Base-by-base conservation (phyloP, 2,113 vertebrate genomes). In the Malurus elegans region DNA sequence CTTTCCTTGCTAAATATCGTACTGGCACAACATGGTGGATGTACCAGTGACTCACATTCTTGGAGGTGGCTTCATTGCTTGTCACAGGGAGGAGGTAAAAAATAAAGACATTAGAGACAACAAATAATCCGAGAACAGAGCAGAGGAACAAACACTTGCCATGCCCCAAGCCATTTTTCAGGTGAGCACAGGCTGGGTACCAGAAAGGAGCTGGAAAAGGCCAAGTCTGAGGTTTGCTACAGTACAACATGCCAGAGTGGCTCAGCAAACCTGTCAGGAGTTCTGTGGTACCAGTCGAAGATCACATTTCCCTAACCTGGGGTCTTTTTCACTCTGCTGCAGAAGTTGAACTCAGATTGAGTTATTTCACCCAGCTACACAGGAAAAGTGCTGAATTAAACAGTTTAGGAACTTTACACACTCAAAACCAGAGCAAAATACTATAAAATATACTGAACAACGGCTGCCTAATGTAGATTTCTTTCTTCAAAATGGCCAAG, bases 331-430 rank as follows among this genome's bases (percentile, higher is more conserved):
- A 36, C 6, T 4, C 70, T 72, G 70, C 42, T n/a, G 86, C 14
- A 24, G 80, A 71, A 40, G 25, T 79, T 45, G 54, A 66, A 38
- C 74, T 62, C 90, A 54, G 36, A 53, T 71, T 32, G 97, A 96
- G 73, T 81, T 90, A 86, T 17, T 40, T 40, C 23, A 18, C 29
- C 8, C 32, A 92, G 21, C 82, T 58, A 45, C 1, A 7, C 53
- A 69, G 81, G 61, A 57, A 44, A 95, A 91, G 75, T 34, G 79
- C 93, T 86, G 95, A 95, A 92, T 93, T 90, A 54, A 96, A 95
- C 81, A 93, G 69, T 81, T 85, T 61, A 54, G 65, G 16, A 86
- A 69, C 60, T 82, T 80, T 31, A 44, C 67, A 64, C 64, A 69
- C 79, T 65, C 93, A 83, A 83, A 88, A 88, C 73, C 69, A 18